Conservation (phyloP, 2,888 invertebrate species). For the Marronus borbonicus region DNA sequence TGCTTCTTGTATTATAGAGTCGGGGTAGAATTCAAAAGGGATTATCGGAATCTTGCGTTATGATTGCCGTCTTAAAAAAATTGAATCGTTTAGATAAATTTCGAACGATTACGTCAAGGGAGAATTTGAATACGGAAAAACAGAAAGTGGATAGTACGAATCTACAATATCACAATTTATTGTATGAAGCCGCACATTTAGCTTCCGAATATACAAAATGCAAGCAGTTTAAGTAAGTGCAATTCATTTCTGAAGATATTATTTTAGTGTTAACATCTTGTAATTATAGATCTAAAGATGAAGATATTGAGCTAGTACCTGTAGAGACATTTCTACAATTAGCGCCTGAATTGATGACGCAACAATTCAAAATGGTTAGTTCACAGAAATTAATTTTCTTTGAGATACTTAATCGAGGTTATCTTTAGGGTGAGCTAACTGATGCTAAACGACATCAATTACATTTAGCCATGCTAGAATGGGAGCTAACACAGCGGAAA, state of each 20-base stretch:
- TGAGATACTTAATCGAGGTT: neutral
- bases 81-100: constrained; percentile 93
- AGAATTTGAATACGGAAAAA: constrained; percentile 87
- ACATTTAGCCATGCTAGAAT: constrained; percentile 89
- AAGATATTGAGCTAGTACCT: constrained; percentile 90
- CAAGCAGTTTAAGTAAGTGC: constrained; percentile 88
- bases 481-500: constrained; percentile 92
- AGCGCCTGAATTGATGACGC: constrained; percentile 77
- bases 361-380: constrained; percentile 63
- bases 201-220: constrained; percentile 96
- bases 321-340: constrained; percentile 87
- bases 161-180: constrained; percentile 90
- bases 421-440: constrained; percentile 59
- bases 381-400: neutral
- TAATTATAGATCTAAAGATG: constrained; percentile 86
- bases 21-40: constrained; percentile 77
- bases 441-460: constrained; percentile 81
- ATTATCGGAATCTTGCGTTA: constrained; percentile 81
- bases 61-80: constrained; percentile 89
- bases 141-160: constrained; percentile 92
- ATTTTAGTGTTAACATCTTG: constrained; percentile 40
- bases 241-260: neutral
- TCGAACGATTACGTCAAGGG: constrained; percentile 86
- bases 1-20: constrained; percentile 69
- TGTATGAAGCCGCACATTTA: constrained; percentile 95